phyloP scores from a whole-genome alignment of 2,797 vertebrate species.

The Sebastes variabilis region DNA sequence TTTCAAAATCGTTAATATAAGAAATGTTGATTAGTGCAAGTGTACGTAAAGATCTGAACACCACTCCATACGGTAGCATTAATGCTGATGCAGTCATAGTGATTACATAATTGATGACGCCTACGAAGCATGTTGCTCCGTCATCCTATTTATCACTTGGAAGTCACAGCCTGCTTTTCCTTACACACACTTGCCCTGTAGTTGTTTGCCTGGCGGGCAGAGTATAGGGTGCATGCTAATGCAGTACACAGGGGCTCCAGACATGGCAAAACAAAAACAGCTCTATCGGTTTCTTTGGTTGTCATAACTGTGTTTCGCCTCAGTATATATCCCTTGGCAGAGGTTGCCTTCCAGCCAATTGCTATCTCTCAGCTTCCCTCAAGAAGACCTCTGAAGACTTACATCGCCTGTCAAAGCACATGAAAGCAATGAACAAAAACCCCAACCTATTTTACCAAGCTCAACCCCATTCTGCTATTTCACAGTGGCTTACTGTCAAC shows the following conservation, averaged over 20 bases:
- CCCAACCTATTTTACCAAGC: conserved; percentile 44
- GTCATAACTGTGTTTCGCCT: conserved; percentile 31
- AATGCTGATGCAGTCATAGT: not conserved
- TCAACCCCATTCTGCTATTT: conserved; percentile 59
- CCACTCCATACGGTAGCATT: not conserved
- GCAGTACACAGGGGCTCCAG: not conserved
- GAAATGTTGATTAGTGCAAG: not conserved
- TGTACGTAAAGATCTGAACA: not conserved
- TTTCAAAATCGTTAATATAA: not conserved
- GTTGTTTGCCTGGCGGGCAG: conserved; percentile 39
- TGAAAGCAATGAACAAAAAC: conserved; percentile 51
- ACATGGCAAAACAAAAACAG: conserved; percentile 41
- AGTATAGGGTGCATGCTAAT: conserved; percentile 40
- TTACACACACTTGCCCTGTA: conserved; percentile 10
- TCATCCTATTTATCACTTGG: not conserved
- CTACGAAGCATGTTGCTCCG: conserved; percentile 32
- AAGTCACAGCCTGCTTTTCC: not conserved
- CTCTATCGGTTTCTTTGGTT: conserved; percentile 32
- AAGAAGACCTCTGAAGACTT: conserved; percentile 43
- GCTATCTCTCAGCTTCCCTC: conserved; percentile 25
- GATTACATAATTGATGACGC: not conserved
- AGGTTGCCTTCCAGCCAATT: conserved; percentile 50
- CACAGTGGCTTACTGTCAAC: conserved; percentile 56
- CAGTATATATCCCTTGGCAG: conserved; percentile 15
- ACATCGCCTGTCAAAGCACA: conserved; percentile 34